A percentile compares a stretch with the other conserved stretches of the same genome.
Evolutionary conservation across 2,113 vertebrate species (phyloP).

Genomic region (Psammodynastes pulverulentus): DNA sequence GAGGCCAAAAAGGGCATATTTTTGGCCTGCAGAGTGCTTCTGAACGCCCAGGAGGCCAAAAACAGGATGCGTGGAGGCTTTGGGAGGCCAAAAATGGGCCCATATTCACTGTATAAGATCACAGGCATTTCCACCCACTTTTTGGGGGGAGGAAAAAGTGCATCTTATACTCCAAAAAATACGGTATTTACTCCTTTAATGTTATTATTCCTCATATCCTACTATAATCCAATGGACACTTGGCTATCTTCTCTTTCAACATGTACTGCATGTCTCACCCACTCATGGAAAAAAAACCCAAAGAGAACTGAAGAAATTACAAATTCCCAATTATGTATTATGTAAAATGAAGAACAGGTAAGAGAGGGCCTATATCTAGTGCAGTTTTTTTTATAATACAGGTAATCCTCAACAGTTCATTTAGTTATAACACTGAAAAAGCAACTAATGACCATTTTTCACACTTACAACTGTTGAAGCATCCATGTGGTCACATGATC

Average conservation of each 20-base stretch:
- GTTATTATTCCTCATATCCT: not conserved
- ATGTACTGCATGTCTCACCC: not conserved
- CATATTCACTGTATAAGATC: too few species aligned
- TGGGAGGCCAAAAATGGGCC: too few species aligned
- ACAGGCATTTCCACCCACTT: too few species aligned
- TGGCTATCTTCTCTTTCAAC: not conserved
- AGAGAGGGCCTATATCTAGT: not conserved
- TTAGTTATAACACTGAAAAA: not conserved
- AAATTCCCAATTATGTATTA: not conserved
- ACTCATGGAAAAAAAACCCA: not conserved
- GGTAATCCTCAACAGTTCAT: not conserved
- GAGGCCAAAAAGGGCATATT: too few species aligned
- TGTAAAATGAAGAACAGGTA: not conserved
- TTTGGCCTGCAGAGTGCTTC: too few species aligned
- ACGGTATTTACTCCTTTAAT: not conserved
- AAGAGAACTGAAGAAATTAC: not conserved
- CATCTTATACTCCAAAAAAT: too few species aligned
- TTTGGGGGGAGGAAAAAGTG: too few species aligned
- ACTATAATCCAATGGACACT: not conserved
- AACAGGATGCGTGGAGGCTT: too few species aligned
- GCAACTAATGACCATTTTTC: too few species aligned
- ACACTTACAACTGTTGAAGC: too few species aligned
- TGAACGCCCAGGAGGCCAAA: too few species aligned
- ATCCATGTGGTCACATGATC: too few species aligned
- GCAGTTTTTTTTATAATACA: not conserved